phyloP scores from a whole-genome alignment of 2,888 invertebrate species.

The Empis stercorea region DNA sequence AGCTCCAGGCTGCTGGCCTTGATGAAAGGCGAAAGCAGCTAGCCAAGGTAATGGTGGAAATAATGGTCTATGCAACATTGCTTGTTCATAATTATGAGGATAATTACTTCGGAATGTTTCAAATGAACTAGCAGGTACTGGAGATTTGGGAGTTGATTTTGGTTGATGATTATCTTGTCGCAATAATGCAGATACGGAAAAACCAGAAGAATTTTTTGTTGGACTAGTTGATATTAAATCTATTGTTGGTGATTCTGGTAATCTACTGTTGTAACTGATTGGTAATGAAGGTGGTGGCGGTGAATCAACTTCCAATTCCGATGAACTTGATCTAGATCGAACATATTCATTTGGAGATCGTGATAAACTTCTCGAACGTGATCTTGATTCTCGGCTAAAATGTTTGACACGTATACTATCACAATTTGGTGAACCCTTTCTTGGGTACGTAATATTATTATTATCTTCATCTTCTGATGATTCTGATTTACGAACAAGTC shows the following conservation, averaged over 20 bases:
- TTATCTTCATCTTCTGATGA: conserved; percentile 48
- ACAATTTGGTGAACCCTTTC: conserved; percentile 18
- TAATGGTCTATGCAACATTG: conserved; percentile 33
- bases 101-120: conserved; percentile 41
- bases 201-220: conserved; percentile 65
- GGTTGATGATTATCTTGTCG: conserved; percentile 55
- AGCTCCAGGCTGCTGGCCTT: conserved; percentile 23
- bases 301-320: conserved; percentile 64
- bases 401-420: conserved; percentile 25
- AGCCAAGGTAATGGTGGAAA: conserved; percentile 34
- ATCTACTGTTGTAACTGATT: conserved; percentile 28
- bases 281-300: conserved; percentile 43
- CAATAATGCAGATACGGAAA: conserved; percentile 70
- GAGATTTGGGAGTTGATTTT: conserved; percentile 39
- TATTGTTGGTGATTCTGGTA: conserved; percentile 23
- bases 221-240: conserved; percentile 28
- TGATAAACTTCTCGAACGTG: conserved; percentile 29
- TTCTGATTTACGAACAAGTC: conserved; percentile 52
- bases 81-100: conserved; percentile 31
- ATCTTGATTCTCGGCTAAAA: conserved; percentile 25
- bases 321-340: conserved; percentile 41
- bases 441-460: conserved; percentile 35
- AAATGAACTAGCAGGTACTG: conserved; percentile 34
- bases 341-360: conserved; percentile 19
- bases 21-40: conserved; percentile 36